Conservation (phyloP, 37 sponge, comb jelly and placozoan species). For the Dysidea cf. avara region DNA sequence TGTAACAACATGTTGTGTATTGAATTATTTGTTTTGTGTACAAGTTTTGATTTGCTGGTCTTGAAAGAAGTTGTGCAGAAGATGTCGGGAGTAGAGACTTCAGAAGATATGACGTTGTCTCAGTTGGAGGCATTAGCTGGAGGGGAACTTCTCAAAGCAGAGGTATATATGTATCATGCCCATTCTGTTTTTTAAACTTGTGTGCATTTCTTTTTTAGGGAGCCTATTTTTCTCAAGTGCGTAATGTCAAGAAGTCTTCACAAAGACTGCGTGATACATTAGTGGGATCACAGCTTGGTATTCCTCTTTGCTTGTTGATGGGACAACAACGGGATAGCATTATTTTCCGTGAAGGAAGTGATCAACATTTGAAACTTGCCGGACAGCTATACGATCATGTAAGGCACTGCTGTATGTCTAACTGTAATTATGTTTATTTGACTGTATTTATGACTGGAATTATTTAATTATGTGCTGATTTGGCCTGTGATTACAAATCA, state of each 20-base stretch:
- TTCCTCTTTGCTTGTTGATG: conserved; percentile 89
- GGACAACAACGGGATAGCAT: conserved; percentile 93
- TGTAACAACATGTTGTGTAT: neutral
- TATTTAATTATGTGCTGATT: too few species aligned
- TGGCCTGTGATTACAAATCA: conserved; percentile 1
- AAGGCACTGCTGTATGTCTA: conserved; percentile 1
- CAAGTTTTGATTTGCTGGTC: conserved; percentile 91
- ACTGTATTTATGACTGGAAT: too few species aligned
- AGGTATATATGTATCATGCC: conserved; percentile 46
- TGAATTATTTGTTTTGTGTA: neutral
- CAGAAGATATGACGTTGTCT: conserved; percentile 80
- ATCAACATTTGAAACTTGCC: conserved; percentile 84
- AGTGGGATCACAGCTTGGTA: conserved; percentile 77
- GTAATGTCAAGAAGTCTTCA: conserved; percentile 93
- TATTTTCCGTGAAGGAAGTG: conserved; percentile 63
- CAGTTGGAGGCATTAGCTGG: conserved; percentile 95
- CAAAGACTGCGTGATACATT: conserved; percentile 90
- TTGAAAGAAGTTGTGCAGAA: conserved; percentile 94
- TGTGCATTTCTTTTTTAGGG: conserved; percentile 34
- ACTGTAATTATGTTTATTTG: neutral
- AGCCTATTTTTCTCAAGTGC: conserved; percentile 83
- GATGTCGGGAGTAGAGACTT: conserved; percentile 95
- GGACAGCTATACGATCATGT: conserved; percentile 87
- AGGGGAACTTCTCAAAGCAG: conserved; percentile 90
- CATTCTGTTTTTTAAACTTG: neutral